These are phyloP conservation scores for Mungos mungo DNA, from an alignment of 2,113 vertebrate genomes.

Conservation along the genomic window DNA sequence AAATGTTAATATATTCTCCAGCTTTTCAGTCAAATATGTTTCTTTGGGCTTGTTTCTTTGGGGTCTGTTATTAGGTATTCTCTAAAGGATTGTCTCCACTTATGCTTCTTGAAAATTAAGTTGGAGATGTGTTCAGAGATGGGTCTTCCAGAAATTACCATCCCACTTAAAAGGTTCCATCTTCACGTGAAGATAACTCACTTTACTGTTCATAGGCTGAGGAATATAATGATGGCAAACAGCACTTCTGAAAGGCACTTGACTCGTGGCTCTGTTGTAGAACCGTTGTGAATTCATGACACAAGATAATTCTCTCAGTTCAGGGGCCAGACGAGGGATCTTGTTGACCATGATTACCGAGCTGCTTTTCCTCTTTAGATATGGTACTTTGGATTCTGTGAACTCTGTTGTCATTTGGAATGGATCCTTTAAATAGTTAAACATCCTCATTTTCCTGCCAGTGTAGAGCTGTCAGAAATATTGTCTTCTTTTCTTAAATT, in stretches of 20 bases:
- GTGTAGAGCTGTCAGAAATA: not conserved
- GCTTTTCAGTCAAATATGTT: slow-evolving; percentile 42
- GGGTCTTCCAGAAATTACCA: slow-evolving; percentile 2
- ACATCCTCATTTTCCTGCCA: not conserved
- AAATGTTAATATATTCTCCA: slow-evolving; percentile 45
- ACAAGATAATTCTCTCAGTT: not conserved
- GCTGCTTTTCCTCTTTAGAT: not conserved
- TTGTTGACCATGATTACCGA: not conserved
- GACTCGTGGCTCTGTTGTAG: not conserved
- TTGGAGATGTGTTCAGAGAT: slow-evolving; percentile 1
- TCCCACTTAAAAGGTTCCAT: not conserved
- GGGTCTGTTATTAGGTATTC: slow-evolving; percentile 6
- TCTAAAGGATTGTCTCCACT: slow-evolving; percentile 35
- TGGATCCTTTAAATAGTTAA: not conserved
- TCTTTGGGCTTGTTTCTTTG: slow-evolving; percentile 37
- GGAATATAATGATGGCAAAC: not conserved
- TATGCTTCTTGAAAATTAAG: slow-evolving; percentile 40
- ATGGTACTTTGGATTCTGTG: not conserved
- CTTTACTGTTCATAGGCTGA: not conserved
- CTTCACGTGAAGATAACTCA: not conserved
- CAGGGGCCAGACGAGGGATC: not conserved
- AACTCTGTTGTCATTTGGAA: not conserved
- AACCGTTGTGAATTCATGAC: not conserved
- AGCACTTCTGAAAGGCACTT: not conserved
- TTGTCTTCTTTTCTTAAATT: not conserved